These are phyloP conservation scores for Lutraria rhynchaena DNA, from an alignment of 1,140 invertebrate genomes.

Conservation along the genomic window DNA sequence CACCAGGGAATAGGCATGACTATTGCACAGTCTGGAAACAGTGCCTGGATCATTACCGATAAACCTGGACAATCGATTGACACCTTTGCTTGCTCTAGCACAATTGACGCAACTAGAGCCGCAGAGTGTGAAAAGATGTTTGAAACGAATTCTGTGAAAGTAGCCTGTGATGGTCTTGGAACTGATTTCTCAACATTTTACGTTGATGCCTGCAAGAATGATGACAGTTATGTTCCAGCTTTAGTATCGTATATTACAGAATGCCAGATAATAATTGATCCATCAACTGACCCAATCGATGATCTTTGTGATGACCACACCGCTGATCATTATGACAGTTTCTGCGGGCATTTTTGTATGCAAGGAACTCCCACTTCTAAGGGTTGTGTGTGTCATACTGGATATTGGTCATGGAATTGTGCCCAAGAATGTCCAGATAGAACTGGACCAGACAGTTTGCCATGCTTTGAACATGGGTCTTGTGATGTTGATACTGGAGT, in stretches of 20 bases:
- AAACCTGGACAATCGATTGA: slow-evolving; percentile 24
- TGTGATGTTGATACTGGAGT: slow-evolving; percentile 57
- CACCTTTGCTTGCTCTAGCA: slow-evolving; percentile 1
- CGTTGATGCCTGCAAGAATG: slow-evolving; percentile 54
- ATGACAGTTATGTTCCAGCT: slow-evolving; percentile 53
- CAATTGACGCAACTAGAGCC: not conserved
- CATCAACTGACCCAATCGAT: slow-evolving; percentile 30
- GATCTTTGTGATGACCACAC: slow-evolving; percentile 53
- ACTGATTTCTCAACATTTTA: slow-evolving; percentile 49
- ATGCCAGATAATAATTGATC: slow-evolving; percentile 48
- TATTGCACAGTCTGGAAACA: slow-evolving; percentile 28
- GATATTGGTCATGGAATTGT: slow-evolving; percentile 63
- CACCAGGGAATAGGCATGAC: slow-evolving; percentile 36
- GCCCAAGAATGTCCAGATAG: slow-evolving; percentile 60
- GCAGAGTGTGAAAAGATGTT: slow-evolving; percentile 44
- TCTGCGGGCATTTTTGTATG: slow-evolving; percentile 60
- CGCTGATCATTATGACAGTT: slow-evolving; percentile 52
- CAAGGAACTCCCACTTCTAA: slow-evolving; percentile 37
- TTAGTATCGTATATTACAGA: slow-evolving; percentile 45
- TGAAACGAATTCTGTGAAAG: slow-evolving; percentile 25
- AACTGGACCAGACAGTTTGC: slow-evolving; percentile 25
- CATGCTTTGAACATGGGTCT: slow-evolving; percentile 56
- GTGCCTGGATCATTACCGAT: slow-evolving; percentile 43
- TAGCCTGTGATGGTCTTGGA: slow-evolving; percentile 48
- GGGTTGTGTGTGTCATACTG: slow-evolving; percentile 58